Conservation (phyloP, 2,113 vertebrate genomes). For the Eulemur macaco region DNA sequence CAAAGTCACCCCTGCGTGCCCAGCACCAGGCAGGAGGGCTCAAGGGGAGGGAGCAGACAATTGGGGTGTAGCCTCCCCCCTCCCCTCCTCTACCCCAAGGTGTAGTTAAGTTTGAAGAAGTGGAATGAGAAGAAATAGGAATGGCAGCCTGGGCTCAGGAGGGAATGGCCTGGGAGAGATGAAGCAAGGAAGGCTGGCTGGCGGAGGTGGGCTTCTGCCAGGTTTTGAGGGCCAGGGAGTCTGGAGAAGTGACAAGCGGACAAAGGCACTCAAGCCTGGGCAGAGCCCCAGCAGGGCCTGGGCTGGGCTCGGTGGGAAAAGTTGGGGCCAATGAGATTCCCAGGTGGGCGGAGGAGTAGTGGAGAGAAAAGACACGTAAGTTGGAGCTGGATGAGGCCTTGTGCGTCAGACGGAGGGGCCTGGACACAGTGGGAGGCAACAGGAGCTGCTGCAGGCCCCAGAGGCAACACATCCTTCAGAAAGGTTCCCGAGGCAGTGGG, state of each 20-base stretch:
- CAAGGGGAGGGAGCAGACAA: not conserved
- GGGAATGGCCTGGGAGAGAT: not conserved
- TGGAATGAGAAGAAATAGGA: not conserved
- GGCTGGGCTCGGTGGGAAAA: not conserved
- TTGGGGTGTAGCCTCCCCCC: not conserved
- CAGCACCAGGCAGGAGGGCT: not conserved
- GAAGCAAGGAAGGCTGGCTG: not conserved
- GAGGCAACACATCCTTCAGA: not conserved
- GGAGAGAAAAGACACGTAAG: no score
- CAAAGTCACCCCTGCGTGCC: not conserved
- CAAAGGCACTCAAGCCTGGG: not conserved
- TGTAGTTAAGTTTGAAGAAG: not conserved
- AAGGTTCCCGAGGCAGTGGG: not conserved
- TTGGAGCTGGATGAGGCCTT: not conserved
- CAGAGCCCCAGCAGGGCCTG: not conserved
- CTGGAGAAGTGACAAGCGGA: not conserved
- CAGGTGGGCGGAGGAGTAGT: not conserved
- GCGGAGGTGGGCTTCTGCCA: not conserved
- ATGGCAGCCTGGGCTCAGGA: fast-evolving
- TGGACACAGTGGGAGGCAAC: not conserved
- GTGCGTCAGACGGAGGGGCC: not conserved
- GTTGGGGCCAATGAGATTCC: not conserved
- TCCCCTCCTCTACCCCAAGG: not conserved
- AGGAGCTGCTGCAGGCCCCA: not conserved
- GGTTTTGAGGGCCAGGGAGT: not conserved